phyloP scores from a whole-genome alignment of 2,888 invertebrate genomes.

The Hecatera dysodea region DNA sequence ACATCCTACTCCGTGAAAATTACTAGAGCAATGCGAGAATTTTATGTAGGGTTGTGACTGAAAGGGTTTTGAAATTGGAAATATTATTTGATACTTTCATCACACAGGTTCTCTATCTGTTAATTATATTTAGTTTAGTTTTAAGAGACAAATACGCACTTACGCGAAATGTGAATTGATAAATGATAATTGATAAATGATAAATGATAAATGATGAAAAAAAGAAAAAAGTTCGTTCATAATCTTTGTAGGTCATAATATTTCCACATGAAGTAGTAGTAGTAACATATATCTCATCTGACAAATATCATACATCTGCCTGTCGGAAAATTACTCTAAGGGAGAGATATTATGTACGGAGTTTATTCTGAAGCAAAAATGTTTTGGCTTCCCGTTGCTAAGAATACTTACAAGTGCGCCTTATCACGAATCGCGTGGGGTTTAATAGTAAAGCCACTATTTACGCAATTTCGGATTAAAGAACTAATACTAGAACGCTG shows the following conservation, averaged over 20 bases:
- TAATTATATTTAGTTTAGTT: too few relatives aligned
- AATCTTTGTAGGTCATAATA: not conserved
- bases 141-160: too few relatives aligned
- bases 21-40: not conserved
- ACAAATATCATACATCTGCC: too few relatives aligned
- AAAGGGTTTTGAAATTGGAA: too few relatives aligned
- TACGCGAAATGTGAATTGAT: too few relatives aligned
- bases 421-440: not conserved
- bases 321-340: not conserved
- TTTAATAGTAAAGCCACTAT: not conserved
- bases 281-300: too few relatives aligned
- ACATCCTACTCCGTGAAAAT: not conserved
- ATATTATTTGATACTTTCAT: too few relatives aligned
- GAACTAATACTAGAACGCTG: not conserved
- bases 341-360: not conserved
- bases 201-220: too few relatives aligned
- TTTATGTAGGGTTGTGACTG: not conserved
- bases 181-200: too few relatives aligned
- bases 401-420: conserved; percentile 32
- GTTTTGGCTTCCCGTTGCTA: conserved; percentile 15
- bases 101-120: too few relatives aligned
- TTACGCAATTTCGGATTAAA: not conserved
- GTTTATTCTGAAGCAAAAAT: not conserved
- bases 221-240: too few relatives aligned
- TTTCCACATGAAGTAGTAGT: not conserved